A percentile compares a stretch with the other conserved stretches of the same genome.
phyloP scores from a whole-genome alignment of 2,888 invertebrate genomes.

The Clostera curtula region DNA sequence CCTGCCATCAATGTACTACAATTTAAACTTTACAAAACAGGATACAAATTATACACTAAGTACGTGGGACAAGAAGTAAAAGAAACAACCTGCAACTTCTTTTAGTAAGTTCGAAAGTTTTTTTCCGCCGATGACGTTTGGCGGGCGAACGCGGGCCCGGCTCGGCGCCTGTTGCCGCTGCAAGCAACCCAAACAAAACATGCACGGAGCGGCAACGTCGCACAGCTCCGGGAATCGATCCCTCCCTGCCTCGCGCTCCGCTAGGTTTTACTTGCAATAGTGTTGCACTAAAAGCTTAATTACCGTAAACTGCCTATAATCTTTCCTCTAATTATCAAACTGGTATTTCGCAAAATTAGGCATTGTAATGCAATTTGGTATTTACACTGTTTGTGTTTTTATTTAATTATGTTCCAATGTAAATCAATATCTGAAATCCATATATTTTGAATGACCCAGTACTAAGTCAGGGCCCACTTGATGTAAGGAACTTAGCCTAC shows the following conservation, averaged over 20 bases:
- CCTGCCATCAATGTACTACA: too few species aligned
- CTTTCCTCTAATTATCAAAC: neutral
- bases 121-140: conserved; percentile 29
- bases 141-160: conserved; percentile 11
- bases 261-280: conserved; percentile 48
- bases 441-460: too few species aligned
- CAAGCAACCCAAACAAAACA: conserved; percentile 65
- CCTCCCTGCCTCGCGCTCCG: conserved; percentile 33
- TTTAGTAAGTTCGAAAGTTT: conserved; percentile 23
- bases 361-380: too few species aligned
- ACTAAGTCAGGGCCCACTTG: too few species aligned
- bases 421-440: too few species aligned
- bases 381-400: too few species aligned
- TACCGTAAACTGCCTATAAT: conserved; percentile 53
- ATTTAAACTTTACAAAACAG: too few species aligned
- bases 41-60: too few species aligned
- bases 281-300: conserved; percentile 56
- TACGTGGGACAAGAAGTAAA: too few species aligned
- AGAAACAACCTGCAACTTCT: too few species aligned
- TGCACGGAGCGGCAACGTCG: conserved; percentile 61
- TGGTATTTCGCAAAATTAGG: neutral
- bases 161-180: conserved; percentile 37
- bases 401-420: too few species aligned
- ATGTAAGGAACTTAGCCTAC: too few species aligned
- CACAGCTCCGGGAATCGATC: conserved; percentile 49